phyloP scores from a whole-genome alignment of 2,113 vertebrate genomes.

The Paramormyrops kingsleyae region DNA sequence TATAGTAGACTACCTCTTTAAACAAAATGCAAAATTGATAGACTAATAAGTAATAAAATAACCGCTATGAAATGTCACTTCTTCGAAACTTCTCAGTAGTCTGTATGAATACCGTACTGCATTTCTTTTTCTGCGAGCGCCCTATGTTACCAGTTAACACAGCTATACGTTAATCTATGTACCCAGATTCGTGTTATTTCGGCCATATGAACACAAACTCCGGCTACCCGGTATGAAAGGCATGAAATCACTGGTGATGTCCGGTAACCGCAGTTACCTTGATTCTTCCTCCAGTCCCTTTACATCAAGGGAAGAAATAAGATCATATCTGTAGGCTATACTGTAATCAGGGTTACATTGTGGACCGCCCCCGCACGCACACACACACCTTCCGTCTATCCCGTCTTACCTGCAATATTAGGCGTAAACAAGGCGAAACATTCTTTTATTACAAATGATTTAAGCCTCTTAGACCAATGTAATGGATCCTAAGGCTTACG shows the following conservation, averaged over 20 bases:
- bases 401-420: background rate
- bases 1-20: background rate
- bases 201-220: background rate
- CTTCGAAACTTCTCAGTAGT: background rate
- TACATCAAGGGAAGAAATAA: background rate
- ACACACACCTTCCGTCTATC: background rate
- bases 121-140: background rate
- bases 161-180: background rate
- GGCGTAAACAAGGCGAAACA: background rate
- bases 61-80: background rate
- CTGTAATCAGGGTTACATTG: background rate
- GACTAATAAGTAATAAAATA: background rate
- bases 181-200: background rate
- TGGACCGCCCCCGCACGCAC: background rate
- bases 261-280: background rate
- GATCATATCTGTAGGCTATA: background rate
- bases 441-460: background rate
- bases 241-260: background rate
- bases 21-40: background rate
- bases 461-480: background rate
- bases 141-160: background rate
- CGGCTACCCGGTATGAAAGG: background rate
- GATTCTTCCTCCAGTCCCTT: background rate
- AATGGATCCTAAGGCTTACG: background rate
- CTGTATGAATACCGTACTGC: background rate